Base-by-base conservation (phyloP, 2,888 invertebrate species). In the Tetheella fluctuosa region DNA sequence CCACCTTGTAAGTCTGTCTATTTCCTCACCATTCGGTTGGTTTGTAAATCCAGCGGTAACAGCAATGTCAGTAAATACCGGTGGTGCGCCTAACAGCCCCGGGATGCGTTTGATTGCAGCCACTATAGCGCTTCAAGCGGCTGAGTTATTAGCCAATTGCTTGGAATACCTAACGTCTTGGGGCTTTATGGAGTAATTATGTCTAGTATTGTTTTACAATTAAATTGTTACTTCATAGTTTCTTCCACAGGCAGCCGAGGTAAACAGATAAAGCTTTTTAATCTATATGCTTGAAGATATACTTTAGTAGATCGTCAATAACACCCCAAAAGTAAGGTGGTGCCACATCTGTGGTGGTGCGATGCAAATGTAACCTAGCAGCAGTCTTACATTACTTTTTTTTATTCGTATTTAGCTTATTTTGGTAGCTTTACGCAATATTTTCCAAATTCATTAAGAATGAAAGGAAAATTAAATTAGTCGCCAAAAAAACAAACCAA, bases 41-140 rank as follows among this genome's bases (percentile, higher is more conserved):
- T 48, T 20, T 48, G 48, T 48, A 59, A 48, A 48, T 48, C 48
- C 48, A 54, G 34, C 30, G 17, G 23, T 55, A 34, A 20, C 48
- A 48, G 48, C 17, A 20, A 20, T 48, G 48, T 12, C 55, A 13
- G 55, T 55, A 52, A 66, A 73, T 73, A 37, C 64, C 70, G 34
- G 62, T 56, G 69, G 59, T 52, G 37, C n/a, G 37, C 62, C 65
- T 25, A 39, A 34, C 60, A 62, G 64, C 63, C 42, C 34, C 55
- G 69, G 62, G 67, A 76, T 79, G 75, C 76, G 64, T 74, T 79
- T 79, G 76, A 81, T 80, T 80, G 69, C 72, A 68, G 68, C 69
- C 67, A 58, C 65, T 56, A 54, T 62, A 55, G 55, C 57, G 58
- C 58, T 62, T 54, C 23, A 57, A 67, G 57, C 60, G 54, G 37